Evolutionary conservation across 1,140 invertebrate genomes (phyloP).

Genomic region (Sycophaga agraensis): DNA sequence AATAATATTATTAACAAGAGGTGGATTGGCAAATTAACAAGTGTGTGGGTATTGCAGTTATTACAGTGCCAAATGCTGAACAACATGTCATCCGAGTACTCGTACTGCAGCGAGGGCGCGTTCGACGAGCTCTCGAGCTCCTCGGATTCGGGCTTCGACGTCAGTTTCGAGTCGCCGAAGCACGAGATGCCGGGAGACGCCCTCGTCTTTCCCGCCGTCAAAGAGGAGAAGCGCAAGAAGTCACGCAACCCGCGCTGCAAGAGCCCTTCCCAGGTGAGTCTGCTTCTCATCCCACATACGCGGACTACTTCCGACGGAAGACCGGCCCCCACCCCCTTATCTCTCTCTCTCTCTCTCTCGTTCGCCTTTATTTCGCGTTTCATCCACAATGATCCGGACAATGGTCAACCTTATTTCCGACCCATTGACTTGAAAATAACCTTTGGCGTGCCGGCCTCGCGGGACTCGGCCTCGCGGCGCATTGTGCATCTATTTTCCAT

Average conservation of each 20-base stretch:
- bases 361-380: too few relatives aligned
- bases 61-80: constrained; percentile 11
- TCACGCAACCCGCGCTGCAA: constrained; percentile 52
- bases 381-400: too few relatives aligned
- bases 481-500: too few relatives aligned
- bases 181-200: constrained; percentile 38
- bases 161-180: constrained; percentile 60
- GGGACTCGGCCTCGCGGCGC: too few relatives aligned
- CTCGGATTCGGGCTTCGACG: constrained; percentile 70
- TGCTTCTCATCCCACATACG: too few relatives aligned
- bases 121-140: constrained; percentile 71
- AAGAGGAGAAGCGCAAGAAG: constrained; percentile 54
- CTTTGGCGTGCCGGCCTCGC: too few relatives aligned
- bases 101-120: constrained; percentile 58
- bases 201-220: constrained; percentile 41
- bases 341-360: background rate
- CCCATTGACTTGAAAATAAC: too few relatives aligned
- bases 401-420: too few relatives aligned
- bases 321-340: background rate
- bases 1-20: too few relatives aligned
- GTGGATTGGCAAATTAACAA: too few relatives aligned
- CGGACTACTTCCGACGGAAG: constrained; percentile 18
- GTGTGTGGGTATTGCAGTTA: too few relatives aligned
- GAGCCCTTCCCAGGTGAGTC: constrained; percentile 57
- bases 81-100: constrained; percentile 43